Evolutionary conservation across 2,113 vertebrate species (phyloP).

Genomic region (Semicossyphus pulcher): DNA sequence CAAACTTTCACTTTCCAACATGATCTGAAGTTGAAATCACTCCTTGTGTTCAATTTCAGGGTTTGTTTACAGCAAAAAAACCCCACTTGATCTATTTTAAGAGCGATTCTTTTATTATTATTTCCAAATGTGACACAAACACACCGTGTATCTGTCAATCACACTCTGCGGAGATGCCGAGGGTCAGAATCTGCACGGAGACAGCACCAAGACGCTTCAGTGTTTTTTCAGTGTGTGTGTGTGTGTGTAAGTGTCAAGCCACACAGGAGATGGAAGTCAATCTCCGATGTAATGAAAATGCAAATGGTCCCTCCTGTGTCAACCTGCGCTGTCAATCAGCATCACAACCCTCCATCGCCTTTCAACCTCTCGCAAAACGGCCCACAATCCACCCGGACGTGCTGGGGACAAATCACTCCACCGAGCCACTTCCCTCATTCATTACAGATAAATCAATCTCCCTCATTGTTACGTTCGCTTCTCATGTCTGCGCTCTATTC

Average conservation of each 20-base stretch:
- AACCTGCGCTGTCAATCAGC: slow-evolving; percentile 71
- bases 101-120: neutral
- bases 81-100: neutral
- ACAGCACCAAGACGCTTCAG: neutral
- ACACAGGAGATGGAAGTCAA: slow-evolving; percentile 51
- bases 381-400: slow-evolving; percentile 28
- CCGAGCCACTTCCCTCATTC: slow-evolving; percentile 54
- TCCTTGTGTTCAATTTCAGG: neutral
- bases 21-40: neutral
- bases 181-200: slow-evolving; percentile 1
- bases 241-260: slow-evolving; percentile 30
- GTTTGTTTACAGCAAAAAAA: neutral
- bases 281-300: slow-evolving; percentile 77
- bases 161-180: neutral
- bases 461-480: slow-evolving; percentile 56
- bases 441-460: slow-evolving; percentile 64
- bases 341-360: slow-evolving; percentile 41
- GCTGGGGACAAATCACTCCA: slow-evolving; percentile 42
- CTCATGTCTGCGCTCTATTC: slow-evolving; percentile 40
- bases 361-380: slow-evolving; percentile 46
- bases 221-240: slow-evolving; percentile 7
- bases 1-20: too few species aligned
- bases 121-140: slow-evolving; percentile 8
- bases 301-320: slow-evolving; percentile 63
- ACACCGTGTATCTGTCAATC: slow-evolving; percentile 34